Evolutionary conservation across 2,113 vertebrate genomes (phyloP).

Genomic region (Mugil cephalus): DNA sequence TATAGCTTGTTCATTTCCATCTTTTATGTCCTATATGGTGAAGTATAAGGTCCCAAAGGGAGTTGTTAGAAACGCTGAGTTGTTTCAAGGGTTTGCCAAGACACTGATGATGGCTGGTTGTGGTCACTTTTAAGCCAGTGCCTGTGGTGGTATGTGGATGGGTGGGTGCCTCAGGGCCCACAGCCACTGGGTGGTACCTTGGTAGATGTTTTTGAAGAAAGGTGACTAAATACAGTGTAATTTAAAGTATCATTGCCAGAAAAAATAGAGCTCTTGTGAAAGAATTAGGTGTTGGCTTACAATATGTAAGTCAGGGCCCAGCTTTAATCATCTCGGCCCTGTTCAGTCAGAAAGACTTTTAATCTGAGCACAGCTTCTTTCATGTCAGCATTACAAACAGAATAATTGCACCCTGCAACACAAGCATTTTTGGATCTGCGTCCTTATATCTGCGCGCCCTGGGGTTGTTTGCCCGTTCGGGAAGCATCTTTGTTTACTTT

Average conservation of each 20-base stretch:
- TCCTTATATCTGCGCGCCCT: constrained; percentile 23
- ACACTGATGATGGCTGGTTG: constrained; percentile 56
- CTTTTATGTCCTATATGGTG: constrained; percentile 9
- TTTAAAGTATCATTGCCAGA: constrained; percentile 54
- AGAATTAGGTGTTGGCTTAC: constrained; percentile 48
- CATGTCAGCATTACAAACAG: constrained; percentile 49
- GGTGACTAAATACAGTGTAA: constrained; percentile 34
- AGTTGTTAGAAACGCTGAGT: constrained; percentile 16
- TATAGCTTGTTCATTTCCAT: not conserved
- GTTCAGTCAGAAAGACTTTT: constrained; percentile 41
- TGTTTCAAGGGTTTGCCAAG: constrained; percentile 60
- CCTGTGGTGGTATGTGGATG: constrained; percentile 39
- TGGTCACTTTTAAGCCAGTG: constrained; percentile 59
- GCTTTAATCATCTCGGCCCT: constrained; percentile 38
- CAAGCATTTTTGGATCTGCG: constrained; percentile 24
- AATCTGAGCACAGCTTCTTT: constrained; percentile 50
- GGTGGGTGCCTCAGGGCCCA: constrained; percentile 46
- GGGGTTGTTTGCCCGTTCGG: constrained; percentile 34
- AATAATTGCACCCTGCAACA: constrained; percentile 48
- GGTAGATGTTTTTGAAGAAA: constrained; percentile 43
- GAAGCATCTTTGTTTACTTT: constrained; percentile 63
- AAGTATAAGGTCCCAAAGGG: constrained; percentile 25
- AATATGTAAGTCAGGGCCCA: constrained; percentile 26
- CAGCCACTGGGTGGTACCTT: constrained; percentile 70
- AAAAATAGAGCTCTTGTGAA: constrained; percentile 61